These are phyloP conservation scores for Tryphoninae sp. DNA, from an alignment of 2,888 invertebrate genomes.

Conservation along the genomic window DNA sequence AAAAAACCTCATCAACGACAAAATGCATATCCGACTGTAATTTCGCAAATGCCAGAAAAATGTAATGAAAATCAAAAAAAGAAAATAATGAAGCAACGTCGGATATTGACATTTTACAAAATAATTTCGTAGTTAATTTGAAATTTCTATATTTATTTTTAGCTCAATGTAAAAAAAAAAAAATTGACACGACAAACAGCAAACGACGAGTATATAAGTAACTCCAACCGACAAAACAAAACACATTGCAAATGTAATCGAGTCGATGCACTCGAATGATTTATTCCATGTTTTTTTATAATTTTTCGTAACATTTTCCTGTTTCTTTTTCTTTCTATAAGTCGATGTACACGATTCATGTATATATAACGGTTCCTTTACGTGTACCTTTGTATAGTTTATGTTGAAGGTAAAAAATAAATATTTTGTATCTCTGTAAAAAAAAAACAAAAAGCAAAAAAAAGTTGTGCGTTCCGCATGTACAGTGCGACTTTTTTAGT, in stretches of 20 bases:
- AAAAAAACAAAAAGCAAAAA: neutral
- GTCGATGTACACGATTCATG: conserved; percentile 19
- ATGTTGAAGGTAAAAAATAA: conserved; percentile 37
- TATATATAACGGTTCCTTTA: conserved; percentile 20
- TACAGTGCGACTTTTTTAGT: neutral
- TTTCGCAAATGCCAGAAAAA: too few relatives aligned
- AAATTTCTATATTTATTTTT: too few relatives aligned
- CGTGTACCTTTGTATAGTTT: conserved; percentile 32
- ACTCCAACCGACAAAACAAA: neutral
- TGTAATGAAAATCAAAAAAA: too few relatives aligned
- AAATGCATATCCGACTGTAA: too few relatives aligned
- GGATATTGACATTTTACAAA: too few relatives aligned
- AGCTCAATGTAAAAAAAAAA: too few relatives aligned
- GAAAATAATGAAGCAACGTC: too few relatives aligned
- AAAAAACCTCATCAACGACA: neutral
- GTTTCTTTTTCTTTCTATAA: neutral
- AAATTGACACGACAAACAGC: neutral
- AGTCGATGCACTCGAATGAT: neutral
- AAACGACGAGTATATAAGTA: neutral
- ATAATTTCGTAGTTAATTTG: too few relatives aligned
- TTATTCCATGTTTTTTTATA: neutral
- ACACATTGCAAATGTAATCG: neutral
- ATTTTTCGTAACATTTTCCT: conserved; percentile 2
- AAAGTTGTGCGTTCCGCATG: neutral
- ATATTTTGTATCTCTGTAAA: conserved; percentile 46